Base-by-base conservation (phyloP, 2,888 invertebrate species). In the Endotricha flammealis region DNA sequence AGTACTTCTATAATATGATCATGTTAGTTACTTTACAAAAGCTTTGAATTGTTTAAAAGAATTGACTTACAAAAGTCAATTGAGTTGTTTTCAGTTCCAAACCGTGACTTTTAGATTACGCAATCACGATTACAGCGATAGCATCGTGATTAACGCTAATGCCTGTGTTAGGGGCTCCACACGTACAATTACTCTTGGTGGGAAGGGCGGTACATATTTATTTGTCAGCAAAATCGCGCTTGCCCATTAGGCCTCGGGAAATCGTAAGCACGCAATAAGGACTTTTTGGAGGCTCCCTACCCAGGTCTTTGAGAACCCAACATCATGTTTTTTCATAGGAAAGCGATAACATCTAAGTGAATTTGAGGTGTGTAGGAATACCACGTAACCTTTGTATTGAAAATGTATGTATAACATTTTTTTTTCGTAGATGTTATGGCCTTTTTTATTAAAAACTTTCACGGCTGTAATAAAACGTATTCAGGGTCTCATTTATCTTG, bases 171-270 rank as follows among this genome's bases (percentile, higher is more conserved):
- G 48, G 61, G 64, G 67, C 69, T 61, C 44, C 40, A 57, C 59
- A 46, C 53, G 56, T 58, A 72, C 71, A 73, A 73, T 73, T 70
- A 68, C 64, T 71, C 62, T 64, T 60, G 58, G 48, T 47, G 56
- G 64, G 59, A 61, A 67, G 59, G 66, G 63, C 61, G 64, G 71
- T 73, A 72, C 72, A 68, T 78, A 78, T 80, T 79, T 80, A 78
- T 81, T 80, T 80, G 80, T 81, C 77, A 77, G 79, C 78, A 52
- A 77, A 80, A 77, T 80, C 74, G 70, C 69, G 63, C 63, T 64
- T 57, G 60, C 60, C 78, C 77, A 80, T 80, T 81, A 80, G 60
- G 64, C 59, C 53, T 49, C 48, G 63, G 64, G 54, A 66, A 73
- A 72, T 69, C 64, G 70, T 74, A 67, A 69, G 72, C 74, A 77